phyloP scores from a whole-genome alignment of 1,140 invertebrate species.

The Homalodisca vitripennis region DNA sequence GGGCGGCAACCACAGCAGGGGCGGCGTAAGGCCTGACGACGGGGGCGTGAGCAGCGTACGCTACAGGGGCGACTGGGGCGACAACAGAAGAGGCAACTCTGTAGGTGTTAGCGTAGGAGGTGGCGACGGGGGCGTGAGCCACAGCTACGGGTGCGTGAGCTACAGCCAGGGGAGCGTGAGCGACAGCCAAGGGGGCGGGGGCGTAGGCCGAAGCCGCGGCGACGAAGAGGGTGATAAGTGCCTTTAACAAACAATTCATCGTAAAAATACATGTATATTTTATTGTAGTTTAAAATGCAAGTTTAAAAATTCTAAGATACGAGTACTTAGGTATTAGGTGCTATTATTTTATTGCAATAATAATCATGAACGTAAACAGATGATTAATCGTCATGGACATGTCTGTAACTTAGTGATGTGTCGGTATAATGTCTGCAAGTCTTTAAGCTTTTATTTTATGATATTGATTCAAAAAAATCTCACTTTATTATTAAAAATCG shows the following conservation, averaged over 20 bases:
- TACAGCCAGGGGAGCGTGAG: constrained; percentile 16
- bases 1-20: neutral
- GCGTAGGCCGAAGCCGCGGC: constrained; percentile 39
- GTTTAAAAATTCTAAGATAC: no score
- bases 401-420: no score
- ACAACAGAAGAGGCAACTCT: constrained; percentile 33
- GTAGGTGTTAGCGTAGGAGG: constrained; percentile 35
- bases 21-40: neutral
- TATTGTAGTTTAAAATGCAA: no score
- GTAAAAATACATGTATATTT: no score
- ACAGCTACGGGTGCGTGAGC: neutral
- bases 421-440: no score
- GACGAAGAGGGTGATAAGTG: constrained; percentile 35
- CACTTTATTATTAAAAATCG: no score
- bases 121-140: constrained; percentile 10
- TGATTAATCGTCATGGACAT: no score
- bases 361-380: no score
- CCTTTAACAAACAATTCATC: constrained; percentile 14
- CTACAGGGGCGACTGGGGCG: neutral
- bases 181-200: constrained; percentile 7
- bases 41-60: neutral
- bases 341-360: no score
- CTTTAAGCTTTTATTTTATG: no score
- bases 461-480: no score
- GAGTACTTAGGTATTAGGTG: no score